These are phyloP conservation scores for Megalurothrips usitatus DNA, from an alignment of 2,888 invertebrate species.

Conservation along the genomic window DNA sequence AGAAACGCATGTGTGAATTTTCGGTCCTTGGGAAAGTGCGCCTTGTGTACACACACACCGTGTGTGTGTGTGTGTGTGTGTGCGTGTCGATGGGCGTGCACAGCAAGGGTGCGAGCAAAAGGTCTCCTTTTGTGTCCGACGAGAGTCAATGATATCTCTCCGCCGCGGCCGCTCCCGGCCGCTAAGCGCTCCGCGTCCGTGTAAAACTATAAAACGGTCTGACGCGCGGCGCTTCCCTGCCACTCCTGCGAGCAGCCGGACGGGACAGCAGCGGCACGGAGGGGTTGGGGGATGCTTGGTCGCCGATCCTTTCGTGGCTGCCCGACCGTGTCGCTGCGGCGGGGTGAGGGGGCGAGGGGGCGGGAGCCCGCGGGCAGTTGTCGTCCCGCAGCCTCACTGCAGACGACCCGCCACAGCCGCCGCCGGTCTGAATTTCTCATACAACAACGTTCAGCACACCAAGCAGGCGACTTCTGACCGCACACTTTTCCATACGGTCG, in stretches of 20 bases:
- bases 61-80: background rate
- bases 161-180: background rate
- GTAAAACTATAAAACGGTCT: background rate
- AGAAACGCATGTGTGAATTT: background rate
- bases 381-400: no score
- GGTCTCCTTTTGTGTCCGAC: slow-evolving; percentile 1
- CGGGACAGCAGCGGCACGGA: background rate
- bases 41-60: no score
- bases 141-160: slow-evolving; percentile 4
- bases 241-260: background rate
- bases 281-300: background rate
- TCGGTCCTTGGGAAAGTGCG: background rate
- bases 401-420: no score
- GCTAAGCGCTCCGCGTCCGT: no score
- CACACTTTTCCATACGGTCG: no score
- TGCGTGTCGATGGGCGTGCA: background rate
- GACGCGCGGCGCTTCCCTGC: background rate
- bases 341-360: background rate
- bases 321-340: background rate
- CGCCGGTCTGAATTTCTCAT: no score
- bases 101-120: slow-evolving; percentile 17
- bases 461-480: no score
- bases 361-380: no score
- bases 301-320: background rate
- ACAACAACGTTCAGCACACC: no score